These are phyloP conservation scores for Oscheius sp. DNA, from an alignment of 2,888 invertebrate species.

Conservation along the genomic window DNA sequence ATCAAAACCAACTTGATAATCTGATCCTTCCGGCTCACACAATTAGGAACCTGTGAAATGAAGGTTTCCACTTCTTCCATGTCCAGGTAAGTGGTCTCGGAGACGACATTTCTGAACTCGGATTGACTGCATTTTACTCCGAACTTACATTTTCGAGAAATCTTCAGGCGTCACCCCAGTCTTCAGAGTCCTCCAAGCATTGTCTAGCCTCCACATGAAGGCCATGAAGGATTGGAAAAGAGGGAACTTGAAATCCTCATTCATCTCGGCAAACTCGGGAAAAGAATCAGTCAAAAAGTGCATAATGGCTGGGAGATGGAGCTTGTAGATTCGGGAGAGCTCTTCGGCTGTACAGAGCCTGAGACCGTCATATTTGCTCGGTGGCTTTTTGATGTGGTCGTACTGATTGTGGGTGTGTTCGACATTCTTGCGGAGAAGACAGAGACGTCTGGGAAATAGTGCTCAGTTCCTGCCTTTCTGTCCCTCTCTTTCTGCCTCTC, in stretches of 20 bases:
- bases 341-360: slow-evolving; percentile 27
- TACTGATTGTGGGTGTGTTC: background rate
- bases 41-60: slow-evolving; percentile 10
- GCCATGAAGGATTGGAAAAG: slow-evolving; percentile 32
- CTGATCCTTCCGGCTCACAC: background rate
- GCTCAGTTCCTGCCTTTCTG: no score
- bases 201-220: slow-evolving; percentile 25
- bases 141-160: slow-evolving; percentile 13
- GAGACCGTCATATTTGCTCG: slow-evolving; percentile 13
- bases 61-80: slow-evolving; percentile 31
- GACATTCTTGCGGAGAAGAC: background rate
- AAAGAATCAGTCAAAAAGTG: slow-evolving; percentile 23
- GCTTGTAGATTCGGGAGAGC: slow-evolving; percentile 23
- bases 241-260: slow-evolving; percentile 13
- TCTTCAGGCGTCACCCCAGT: slow-evolving; percentile 7
- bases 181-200: slow-evolving; percentile 23
- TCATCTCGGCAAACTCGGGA: slow-evolving; percentile 12
- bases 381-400: background rate
- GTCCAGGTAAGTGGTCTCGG: slow-evolving; percentile 32
- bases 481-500: no score
- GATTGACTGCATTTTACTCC: background rate
- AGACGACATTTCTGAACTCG: slow-evolving; percentile 18
- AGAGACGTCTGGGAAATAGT: slow-evolving; percentile 1
- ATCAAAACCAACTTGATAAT: slow-evolving; percentile 1
- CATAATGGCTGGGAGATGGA: slow-evolving; percentile 19